Evolutionary conservation across 2,113 vertebrate species (phyloP), one percentile per base, ranked within the genome.

Genomic region (Nymphicus hollandicus): DNA sequence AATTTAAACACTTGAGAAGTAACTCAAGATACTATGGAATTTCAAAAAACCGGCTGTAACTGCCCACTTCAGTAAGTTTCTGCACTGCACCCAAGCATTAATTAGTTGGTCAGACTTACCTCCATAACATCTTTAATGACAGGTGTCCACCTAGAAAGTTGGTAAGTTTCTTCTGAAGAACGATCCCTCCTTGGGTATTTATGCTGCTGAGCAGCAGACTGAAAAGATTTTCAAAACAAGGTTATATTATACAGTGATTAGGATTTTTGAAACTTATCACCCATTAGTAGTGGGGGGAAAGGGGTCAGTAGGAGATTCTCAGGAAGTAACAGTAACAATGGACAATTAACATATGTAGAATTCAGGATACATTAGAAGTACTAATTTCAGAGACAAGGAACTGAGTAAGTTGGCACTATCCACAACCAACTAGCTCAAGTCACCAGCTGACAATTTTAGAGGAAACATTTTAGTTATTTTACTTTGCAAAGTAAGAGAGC

Each of bases 41-140:
- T 86, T 50, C 31, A 35, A 58, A 65, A 86, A 8, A 82, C 1
- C 11, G 11, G 28, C 16, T 69, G 0, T 7, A 93, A 72, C 1
- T 1, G 39, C 37, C 79, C 39, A 31, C 17, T 61, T 4, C 0
- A 63, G 9, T 20, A 37, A 65, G 12, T 65, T 25, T 47, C 82
- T 46, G 28, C 16, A 55, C 13, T 35, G 27, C 10, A 52, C 5
- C 13, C 9, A 64, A 17, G 5, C 91, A 81, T n/a, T 80, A 56
- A 78, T 17, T 61, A 64, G 9, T 41, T 52, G 8, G 19, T 49
- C 28, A 76, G 66, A 41, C 86, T 97, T 97, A 99, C 99, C 99
- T 99, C 99, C 98, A 99, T 99, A 77, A 99, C 93, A 78, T 99
- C 99, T 95, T 99, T 99, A 94, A 99, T 98, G 91, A 99, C 82